Conservation (phyloP, 2,113 vertebrate species). For the Pachycephala philippinensis region DNA sequence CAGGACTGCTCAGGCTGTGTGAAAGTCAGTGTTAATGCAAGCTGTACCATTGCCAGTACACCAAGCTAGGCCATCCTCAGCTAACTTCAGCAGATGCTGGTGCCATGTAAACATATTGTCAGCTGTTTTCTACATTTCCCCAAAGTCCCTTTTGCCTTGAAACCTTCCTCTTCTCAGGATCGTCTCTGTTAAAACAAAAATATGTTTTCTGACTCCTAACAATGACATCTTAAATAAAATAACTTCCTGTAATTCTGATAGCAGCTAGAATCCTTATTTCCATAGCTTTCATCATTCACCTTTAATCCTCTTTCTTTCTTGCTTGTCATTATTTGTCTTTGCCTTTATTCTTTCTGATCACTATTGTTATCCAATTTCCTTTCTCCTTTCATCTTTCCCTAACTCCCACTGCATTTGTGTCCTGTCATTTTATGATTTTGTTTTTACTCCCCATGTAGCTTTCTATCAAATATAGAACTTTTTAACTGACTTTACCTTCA, state of each 20-base stretch:
- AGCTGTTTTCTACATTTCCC: neutral
- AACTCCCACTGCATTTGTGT: constrained; percentile 19
- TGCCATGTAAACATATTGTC: neutral
- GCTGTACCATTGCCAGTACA: neutral
- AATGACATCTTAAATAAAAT: constrained; percentile 23
- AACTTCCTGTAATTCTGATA: neutral
- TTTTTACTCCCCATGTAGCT: constrained; percentile 21
- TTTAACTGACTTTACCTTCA: constrained; percentile 55
- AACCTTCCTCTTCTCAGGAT: neutral
- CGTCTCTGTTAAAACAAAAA: neutral
- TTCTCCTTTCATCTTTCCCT: constrained; percentile 56
- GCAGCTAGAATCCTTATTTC: constrained; percentile 42
- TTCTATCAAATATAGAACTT: constrained; percentile 30
- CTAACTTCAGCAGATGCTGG: neutral
- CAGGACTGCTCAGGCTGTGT: neutral
- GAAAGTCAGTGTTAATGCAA: neutral
- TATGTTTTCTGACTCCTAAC: neutral
- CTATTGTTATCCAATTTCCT: constrained; percentile 64
- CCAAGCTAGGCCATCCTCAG: neutral
- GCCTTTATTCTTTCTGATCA: constrained; percentile 52
- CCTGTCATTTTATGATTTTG: constrained; percentile 41
- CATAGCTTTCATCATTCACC: constrained; percentile 62
- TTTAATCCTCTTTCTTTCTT: constrained; percentile 40
- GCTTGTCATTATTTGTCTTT: constrained; percentile 58
- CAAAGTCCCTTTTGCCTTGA: neutral